Percentiles rank a stretch among this genome's conserved stretches.
These are phyloP conservation scores for Dipodomys stephensi DNA, from an alignment of 2,113 vertebrate genomes.

Conservation along the genomic window DNA sequence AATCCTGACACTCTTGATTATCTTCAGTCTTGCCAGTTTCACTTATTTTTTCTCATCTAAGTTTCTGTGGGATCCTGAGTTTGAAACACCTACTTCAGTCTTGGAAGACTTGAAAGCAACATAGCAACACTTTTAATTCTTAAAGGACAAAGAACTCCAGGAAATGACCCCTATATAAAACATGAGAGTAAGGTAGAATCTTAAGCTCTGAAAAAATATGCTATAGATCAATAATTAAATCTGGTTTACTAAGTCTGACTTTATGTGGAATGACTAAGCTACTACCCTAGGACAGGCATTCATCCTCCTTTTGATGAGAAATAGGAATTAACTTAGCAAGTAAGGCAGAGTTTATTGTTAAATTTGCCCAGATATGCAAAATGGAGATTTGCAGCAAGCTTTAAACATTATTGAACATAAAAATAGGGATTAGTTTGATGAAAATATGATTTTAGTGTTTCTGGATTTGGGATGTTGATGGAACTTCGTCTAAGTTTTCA, in stretches of 20 bases:
- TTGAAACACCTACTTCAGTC: neutral
- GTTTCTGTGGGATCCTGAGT: neutral
- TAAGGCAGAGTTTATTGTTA: neutral
- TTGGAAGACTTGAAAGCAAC: neutral
- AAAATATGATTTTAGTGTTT: constrained; percentile 35
- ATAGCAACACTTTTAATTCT: neutral
- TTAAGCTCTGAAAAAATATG: neutral
- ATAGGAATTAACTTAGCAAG: constrained; percentile 36
- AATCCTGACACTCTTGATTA: neutral
- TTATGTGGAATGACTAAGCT: constrained; percentile 11
- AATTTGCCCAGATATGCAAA: constrained; percentile 46
- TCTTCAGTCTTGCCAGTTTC: neutral
- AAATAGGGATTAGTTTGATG: constrained; percentile 25
- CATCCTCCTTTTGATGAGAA: constrained; percentile 32
- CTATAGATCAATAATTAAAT: constrained; percentile 16
- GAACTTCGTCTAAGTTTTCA: neutral
- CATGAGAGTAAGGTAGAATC: neutral
- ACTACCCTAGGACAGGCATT: neutral
- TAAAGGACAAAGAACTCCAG: neutral
- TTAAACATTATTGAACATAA: constrained; percentile 32
- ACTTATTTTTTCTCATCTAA: neutral
- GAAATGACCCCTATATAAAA: neutral
- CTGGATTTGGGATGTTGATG: neutral
- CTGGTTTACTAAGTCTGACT: neutral
- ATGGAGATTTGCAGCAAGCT: neutral